These are phyloP conservation scores for Neodiprion virginianus DNA, from an alignment of 1,140 invertebrate genomes.

Conservation along the genomic window DNA sequence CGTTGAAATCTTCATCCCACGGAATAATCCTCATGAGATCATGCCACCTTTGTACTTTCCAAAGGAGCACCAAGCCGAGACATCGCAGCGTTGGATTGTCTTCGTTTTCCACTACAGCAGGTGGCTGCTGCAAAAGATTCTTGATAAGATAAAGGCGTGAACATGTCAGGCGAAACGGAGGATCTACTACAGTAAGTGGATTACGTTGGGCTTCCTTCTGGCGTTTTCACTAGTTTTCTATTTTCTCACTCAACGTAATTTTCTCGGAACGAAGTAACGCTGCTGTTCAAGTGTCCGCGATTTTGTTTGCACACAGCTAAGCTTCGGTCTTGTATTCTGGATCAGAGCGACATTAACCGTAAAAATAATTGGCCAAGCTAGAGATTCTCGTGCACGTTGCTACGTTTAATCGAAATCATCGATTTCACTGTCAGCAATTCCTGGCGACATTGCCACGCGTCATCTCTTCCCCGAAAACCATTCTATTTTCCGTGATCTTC, in stretches of 20 bases:
- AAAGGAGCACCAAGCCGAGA: no score
- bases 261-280: not conserved
- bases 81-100: not conserved
- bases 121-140: not conserved
- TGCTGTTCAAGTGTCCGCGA: not conserved
- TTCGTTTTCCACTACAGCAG: not conserved
- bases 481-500: not conserved
- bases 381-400: no score
- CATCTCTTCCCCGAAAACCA: not conserved
- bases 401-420: no score
- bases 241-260: not conserved
- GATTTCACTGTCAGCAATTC: no score
- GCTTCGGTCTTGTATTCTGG: not conserved
- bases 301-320: not conserved
- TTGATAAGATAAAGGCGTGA: not conserved
- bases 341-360: no score
- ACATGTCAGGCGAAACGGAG: not conserved
- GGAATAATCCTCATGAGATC: no score
- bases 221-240: not conserved
- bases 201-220: not conserved
- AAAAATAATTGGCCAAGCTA: no score
- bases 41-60: no score
- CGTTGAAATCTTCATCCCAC: not conserved
- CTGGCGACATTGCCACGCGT: no score
- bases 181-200: not conserved